Conservation (phyloP, 2,797 vertebrate species). For the Cyprinella venusta region DNA sequence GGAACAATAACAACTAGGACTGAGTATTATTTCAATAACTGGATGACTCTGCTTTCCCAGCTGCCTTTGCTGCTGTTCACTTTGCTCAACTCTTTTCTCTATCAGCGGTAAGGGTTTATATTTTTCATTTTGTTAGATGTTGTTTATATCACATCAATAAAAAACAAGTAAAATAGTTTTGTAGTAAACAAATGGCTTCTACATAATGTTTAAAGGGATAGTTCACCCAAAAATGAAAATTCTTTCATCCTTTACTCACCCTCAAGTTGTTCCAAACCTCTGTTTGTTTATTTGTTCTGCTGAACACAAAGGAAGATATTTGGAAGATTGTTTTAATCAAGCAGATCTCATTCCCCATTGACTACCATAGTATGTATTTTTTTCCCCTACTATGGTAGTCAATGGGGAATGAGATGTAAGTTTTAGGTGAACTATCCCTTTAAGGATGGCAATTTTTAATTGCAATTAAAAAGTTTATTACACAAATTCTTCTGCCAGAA, state of each 20-base stretch:
- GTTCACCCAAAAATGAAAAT: too few species aligned
- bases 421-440: too few species aligned
- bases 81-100: conserved; percentile 89
- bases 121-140: background rate
- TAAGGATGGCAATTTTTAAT: too few species aligned
- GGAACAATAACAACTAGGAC: conserved; percentile 52
- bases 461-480: background rate
- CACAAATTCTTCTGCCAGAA: background rate
- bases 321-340: too few species aligned
- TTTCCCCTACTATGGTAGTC: too few species aligned
- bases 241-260: too few species aligned
- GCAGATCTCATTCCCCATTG: too few species aligned
- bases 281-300: too few species aligned
- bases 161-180: background rate
- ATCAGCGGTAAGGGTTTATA: conserved; percentile 80
- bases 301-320: too few species aligned
- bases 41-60: conserved; percentile 90
- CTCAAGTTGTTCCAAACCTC: too few species aligned
- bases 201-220: background rate
- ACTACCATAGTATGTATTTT: too few species aligned
- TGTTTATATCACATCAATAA: background rate
- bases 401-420: too few species aligned
- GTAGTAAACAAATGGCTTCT: background rate
- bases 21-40: conserved; percentile 88
- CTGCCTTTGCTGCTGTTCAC: conserved; percentile 90